Evolutionary conservation across 2,797 vertebrate genomes (phyloP), one percentile per base, ranked within the genome.

Genomic region (Xyrichtys novacula): DNA sequence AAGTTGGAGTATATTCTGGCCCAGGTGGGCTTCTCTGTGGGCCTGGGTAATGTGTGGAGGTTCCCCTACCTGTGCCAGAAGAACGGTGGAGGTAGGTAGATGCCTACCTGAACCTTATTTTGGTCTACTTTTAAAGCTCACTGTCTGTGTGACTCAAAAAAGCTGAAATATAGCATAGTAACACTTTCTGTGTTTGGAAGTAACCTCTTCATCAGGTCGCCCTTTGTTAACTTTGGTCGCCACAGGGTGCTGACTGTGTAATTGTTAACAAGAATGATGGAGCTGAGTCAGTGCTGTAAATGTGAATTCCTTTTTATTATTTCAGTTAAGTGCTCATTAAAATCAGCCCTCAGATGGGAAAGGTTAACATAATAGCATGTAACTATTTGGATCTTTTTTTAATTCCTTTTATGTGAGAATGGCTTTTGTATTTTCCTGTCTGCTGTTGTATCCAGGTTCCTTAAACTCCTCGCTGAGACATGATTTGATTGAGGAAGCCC

Each of bases 31-130:
- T 98, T 98, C 88, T 98, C 97, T 0, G 97, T 98, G 56, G 98
- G 98, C 53, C 92, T 99, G 56, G 98, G 98, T 28, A 99, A 99
- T 0, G 97, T 99, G 80, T 99, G 98, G 98, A 94, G 97, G 78
- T 99, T 99, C 81, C 98, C 97, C 14, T 99, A 99, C 89, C 89
- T 99, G 80, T 99, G 97, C 82, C 97, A 99, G 93, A 99, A 99
- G 91, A 99, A 99, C 0, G 98, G 98, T 76, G 98, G 98, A 91
- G 98, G 98, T 98, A 89, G 91, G 95, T 83, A 68, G 26, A 74
- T n/a, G 7, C 36, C 65, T 42, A 36, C 39, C 23, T 52, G 26
- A 1, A 1, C 0, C 29, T 19, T 14, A 25, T 43, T 65, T 50
- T 25, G 38, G 3, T 31, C 4, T 1, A 44, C 50, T 43, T 62